These are phyloP conservation scores for Ailurus styani DNA, from an alignment of 2,113 vertebrate species.

Conservation along the genomic window DNA sequence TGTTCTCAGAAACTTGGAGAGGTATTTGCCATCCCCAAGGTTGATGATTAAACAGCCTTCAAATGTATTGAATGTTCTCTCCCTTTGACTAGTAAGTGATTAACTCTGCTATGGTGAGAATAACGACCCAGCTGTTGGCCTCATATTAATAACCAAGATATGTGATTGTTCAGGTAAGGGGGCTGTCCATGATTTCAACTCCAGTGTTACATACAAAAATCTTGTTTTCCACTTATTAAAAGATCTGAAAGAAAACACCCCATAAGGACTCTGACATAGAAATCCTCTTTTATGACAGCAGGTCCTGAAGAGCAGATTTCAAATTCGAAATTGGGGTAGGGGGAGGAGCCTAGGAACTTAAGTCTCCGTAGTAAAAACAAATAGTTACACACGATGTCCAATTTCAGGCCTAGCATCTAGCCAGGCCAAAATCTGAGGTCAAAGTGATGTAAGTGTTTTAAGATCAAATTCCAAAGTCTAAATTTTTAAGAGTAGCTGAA, in stretches of 20 bases:
- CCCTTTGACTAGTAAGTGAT: not conserved
- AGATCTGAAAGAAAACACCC: not conserved
- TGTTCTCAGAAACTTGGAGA: not conserved
- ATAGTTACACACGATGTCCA: not conserved
- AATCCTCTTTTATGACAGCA: not conserved
- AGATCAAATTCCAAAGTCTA: not conserved
- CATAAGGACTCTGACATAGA: not conserved
- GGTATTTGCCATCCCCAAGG: not conserved
- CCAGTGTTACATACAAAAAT: not conserved
- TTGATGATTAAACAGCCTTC: conserved; percentile 21
- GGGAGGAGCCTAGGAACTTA: not conserved
- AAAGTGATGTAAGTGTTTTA: not conserved
- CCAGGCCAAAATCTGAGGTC: not conserved
- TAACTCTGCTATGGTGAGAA: not conserved
- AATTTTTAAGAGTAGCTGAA: not conserved
- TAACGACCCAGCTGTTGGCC: not conserved
- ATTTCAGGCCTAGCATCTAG: not conserved
- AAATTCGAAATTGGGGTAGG: not conserved
- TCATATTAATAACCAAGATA: not conserved
- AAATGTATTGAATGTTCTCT: not conserved
- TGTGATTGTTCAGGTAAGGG: not conserved
- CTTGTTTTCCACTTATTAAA: not conserved
- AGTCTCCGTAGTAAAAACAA: not conserved
- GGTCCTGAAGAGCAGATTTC: not conserved
- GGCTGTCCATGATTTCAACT: not conserved